These are phyloP conservation scores for Tillus elongatus DNA, from an alignment of 2,888 invertebrate species.

Conservation along the genomic window DNA sequence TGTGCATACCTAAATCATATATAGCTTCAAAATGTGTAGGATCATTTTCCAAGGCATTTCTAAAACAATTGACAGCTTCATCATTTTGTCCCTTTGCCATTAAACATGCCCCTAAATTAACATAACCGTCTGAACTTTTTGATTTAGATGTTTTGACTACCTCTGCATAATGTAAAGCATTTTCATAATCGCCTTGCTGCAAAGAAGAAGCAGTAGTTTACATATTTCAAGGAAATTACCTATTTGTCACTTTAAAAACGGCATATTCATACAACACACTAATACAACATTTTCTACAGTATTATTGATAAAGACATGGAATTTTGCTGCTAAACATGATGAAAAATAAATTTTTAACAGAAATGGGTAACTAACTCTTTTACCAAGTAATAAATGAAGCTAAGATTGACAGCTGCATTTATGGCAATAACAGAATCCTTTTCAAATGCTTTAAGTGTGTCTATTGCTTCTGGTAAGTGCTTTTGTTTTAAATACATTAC, in stretches of 20 bases:
- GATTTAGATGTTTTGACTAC: slow-evolving; percentile 64
- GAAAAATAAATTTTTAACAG: too few relatives aligned
- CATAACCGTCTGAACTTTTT: slow-evolving; percentile 72
- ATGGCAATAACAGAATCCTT: slow-evolving; percentile 77
- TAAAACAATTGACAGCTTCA: slow-evolving; percentile 61
- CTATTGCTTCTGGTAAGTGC: slow-evolving; percentile 70
- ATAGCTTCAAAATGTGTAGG: slow-evolving; percentile 76
- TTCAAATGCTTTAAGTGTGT: slow-evolving; percentile 76
- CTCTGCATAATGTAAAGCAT: slow-evolving; percentile 68
- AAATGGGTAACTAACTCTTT: slow-evolving; percentile 19
- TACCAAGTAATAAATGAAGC: slow-evolving; percentile 74
- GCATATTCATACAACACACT: too few relatives aligned
- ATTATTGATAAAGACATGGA: too few relatives aligned
- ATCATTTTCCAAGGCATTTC: slow-evolving; percentile 69
- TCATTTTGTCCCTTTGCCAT: slow-evolving; percentile 60
- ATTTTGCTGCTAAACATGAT: too few relatives aligned
- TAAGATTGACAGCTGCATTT: slow-evolving; percentile 75
- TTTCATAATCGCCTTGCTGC: slow-evolving; percentile 69
- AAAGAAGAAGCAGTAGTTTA: too few relatives aligned
- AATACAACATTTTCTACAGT: too few relatives aligned
- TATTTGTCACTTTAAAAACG: too few relatives aligned
- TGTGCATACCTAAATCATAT: slow-evolving; percentile 62
- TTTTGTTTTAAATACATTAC: slow-evolving; percentile 75
- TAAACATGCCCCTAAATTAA: slow-evolving; percentile 76
- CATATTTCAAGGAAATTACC: too few relatives aligned